Conservation (phyloP, 2,113 vertebrate genomes). For the Hydropotes inermis region DNA sequence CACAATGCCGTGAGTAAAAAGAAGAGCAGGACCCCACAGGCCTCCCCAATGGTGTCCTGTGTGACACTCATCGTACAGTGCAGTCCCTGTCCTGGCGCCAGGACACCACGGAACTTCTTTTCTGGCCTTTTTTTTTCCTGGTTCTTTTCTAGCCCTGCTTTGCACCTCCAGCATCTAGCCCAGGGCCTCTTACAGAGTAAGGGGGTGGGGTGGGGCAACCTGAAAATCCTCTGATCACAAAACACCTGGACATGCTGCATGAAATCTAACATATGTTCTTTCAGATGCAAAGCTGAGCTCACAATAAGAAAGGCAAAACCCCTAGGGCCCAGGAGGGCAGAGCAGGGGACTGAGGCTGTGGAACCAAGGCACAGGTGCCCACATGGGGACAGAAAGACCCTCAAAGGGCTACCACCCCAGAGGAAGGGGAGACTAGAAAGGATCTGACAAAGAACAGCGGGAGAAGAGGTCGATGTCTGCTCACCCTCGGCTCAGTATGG, state of each 20-base stretch:
- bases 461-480: neutral
- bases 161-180: neutral
- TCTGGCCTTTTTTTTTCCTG: too few species aligned
- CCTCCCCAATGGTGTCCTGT: rapidly evolving
- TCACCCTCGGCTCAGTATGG: neutral
- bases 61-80: neutral
- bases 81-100: neutral
- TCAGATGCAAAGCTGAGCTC: neutral
- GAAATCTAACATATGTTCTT: neutral
- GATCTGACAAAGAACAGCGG: neutral
- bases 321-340: neutral
- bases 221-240: neutral
- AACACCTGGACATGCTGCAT: neutral
- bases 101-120: neutral
- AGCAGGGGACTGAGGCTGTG: neutral
- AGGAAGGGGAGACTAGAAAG: neutral
- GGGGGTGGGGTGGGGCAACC: neutral
- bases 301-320: neutral
- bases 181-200: neutral
- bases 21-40: rapidly evolving
- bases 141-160: neutral
- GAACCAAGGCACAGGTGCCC: neutral
- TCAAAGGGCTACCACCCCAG: neutral
- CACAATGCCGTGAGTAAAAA: neutral
- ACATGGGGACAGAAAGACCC: neutral